Conservation (phyloP, 2,113 vertebrate species). For the Phalacrocorax carbo region DNA sequence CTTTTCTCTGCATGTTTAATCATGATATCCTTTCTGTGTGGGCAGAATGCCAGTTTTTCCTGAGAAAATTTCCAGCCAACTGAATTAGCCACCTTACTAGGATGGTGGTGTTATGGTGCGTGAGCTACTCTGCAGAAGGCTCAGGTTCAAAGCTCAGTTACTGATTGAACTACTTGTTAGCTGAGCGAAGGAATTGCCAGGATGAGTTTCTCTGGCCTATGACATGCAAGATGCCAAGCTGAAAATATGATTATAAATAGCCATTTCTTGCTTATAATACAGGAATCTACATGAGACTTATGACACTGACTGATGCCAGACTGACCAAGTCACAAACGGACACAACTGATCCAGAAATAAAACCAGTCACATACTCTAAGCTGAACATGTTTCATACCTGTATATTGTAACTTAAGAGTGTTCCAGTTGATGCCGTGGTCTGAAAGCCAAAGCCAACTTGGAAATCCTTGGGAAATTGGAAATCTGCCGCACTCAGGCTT, state of each 20-base stretch:
- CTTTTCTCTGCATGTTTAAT: background rate
- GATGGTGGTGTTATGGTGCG: background rate
- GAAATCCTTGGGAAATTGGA: slow-evolving; percentile 52
- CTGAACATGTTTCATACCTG: slow-evolving; percentile 43
- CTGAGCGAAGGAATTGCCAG: background rate
- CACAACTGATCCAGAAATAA: background rate
- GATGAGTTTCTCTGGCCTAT: background rate
- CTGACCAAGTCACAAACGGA: background rate
- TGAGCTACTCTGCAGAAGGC: background rate
- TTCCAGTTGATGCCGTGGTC: slow-evolving; percentile 60
- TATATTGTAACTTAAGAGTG: slow-evolving; percentile 65
- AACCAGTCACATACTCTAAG: background rate
- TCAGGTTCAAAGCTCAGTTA: background rate
- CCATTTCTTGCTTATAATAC: background rate
- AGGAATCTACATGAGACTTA: background rate
- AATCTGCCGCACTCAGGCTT: slow-evolving; percentile 40
- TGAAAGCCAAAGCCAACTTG: slow-evolving; percentile 80
- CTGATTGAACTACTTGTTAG: accelerated
- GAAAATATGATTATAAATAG: background rate
- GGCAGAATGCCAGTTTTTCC: background rate
- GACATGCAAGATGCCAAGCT: background rate
- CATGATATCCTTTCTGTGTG: background rate
- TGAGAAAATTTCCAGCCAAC: background rate
- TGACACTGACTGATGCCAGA: background rate
- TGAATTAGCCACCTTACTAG: background rate